These are phyloP conservation scores for Brachionus koreanus DNA, from an alignment of 1,140 invertebrate species.

Conservation along the genomic window DNA sequence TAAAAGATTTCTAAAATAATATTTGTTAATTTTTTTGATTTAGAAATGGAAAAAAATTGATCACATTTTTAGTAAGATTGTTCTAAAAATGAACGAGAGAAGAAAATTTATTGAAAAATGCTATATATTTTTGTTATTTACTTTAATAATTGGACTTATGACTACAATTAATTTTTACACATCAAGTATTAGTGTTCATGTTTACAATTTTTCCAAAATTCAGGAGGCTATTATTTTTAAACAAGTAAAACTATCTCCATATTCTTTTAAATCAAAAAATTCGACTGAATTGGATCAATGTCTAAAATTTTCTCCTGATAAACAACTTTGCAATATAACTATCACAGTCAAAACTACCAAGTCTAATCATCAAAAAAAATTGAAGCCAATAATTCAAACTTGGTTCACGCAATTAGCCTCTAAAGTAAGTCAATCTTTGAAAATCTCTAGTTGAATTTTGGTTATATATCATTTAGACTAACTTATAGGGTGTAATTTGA, in stretches of 20 bases:
- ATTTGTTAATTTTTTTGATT: not conserved
- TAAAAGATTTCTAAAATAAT: not conserved
- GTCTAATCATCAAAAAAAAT: slow-evolving; percentile 12
- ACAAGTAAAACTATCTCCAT: not conserved
- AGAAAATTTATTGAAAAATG: not conserved
- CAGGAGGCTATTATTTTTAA: not conserved
- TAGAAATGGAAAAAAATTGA: not conserved
- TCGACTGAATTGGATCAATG: not conserved
- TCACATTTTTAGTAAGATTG: not conserved
- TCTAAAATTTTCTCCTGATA: not conserved
- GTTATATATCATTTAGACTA: too few species aligned
- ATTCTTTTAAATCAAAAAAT: not conserved
- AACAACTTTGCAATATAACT: not conserved
- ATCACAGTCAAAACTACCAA: slow-evolving; percentile 34
- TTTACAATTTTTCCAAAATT: not conserved
- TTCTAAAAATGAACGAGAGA: not conserved
- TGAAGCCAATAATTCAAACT: slow-evolving; percentile 10
- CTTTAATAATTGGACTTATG: not conserved
- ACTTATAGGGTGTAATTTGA: too few species aligned
- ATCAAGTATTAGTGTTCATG: not conserved
- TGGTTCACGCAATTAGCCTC: not conserved
- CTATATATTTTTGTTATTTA: not conserved
- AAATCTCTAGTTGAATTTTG: not conserved
- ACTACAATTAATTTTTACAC: not conserved
- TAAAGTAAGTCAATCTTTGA: not conserved